phyloP scores from a whole-genome alignment of 2,797 vertebrate genomes.

The Diplodus puntazzo region DNA sequence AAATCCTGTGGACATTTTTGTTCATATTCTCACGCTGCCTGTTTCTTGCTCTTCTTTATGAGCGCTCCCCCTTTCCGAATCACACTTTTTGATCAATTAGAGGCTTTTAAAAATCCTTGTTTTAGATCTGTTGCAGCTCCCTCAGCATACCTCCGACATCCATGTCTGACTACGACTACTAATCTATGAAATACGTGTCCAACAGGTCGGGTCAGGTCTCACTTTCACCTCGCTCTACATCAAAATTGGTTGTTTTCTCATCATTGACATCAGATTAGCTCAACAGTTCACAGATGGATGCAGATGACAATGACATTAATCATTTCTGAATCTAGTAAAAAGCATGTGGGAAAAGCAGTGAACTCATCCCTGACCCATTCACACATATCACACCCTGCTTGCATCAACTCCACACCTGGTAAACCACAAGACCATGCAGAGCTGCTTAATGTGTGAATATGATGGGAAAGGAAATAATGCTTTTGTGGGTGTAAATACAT shows the following conservation, averaged over 20 bases:
- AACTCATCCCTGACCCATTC: neutral
- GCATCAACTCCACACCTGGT: neutral
- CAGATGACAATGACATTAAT: no score
- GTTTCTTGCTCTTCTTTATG: no score
- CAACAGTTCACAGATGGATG: no score
- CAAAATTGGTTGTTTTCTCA: neutral
- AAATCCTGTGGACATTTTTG: no score
- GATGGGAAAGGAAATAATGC: neutral
- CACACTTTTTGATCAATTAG: no score
- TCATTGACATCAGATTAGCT: neutral
- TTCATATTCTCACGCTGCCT: no score
- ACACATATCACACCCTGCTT: neutral
- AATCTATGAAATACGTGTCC: neutral
- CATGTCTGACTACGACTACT: no score
- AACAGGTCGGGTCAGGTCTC: neutral
- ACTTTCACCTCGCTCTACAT: neutral
- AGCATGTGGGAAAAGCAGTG: neutral
- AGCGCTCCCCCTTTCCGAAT: no score
- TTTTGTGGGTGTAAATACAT: neutral
- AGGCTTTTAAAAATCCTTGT: no score
- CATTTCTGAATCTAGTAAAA: neutral
- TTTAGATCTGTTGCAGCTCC: no score
- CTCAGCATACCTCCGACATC: no score
- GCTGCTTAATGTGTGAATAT: neutral
- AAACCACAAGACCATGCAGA: slow-evolving; percentile 8